Evolutionary conservation across 2,113 vertebrate species (phyloP), one percentile per base, ranked within the genome.

Genomic region (Oophaga pumilio): DNA sequence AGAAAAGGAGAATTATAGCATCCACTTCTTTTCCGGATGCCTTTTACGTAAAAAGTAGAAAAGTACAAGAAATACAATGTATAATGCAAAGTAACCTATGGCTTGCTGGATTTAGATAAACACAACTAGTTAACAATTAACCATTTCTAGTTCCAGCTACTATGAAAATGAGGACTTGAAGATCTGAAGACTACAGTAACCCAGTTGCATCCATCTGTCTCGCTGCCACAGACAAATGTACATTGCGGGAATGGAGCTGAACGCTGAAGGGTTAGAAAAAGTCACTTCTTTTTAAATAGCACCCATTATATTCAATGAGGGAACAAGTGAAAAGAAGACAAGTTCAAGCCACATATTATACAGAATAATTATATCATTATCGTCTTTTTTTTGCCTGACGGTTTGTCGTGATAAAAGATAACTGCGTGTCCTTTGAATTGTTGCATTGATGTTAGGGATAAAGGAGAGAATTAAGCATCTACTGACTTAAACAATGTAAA

Each of bases 291-390:
- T 79, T 28, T 80, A 71, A 62, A 74, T 62, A 74, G 76, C 59
- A 57, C 7, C 20, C 60, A 79, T 80, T 87, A 71, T 81, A 33
- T 28, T 60, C 24, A 74, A 26, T 82, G 28, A 62, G 43, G 20
- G 24, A 88, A 62, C 28, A 14, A 82, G 33, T n/a, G 66, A 60
- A 76, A 49, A 43, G 7, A 82, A 76, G 60, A 57, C 20, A 64
- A 57, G 68, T 88, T 73, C 57, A 60, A 62, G 64, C n/a, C 49
- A 66, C 24, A 64, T 82, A 73, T 73, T 74, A 66, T 88, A 24
- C 76, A 13, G 57, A 76, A 43, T 69, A 88, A 88, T 84, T 77
- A 77, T 66, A 56, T 84, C 59, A 77, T 84, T 84, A 76, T 33
- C 56, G 73, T 18, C 49, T 77, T 76, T 77, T 57, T 74, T 77